Conservation (phyloP, 2,797 vertebrate genomes). For the Chiloscyllium punctatum region DNA sequence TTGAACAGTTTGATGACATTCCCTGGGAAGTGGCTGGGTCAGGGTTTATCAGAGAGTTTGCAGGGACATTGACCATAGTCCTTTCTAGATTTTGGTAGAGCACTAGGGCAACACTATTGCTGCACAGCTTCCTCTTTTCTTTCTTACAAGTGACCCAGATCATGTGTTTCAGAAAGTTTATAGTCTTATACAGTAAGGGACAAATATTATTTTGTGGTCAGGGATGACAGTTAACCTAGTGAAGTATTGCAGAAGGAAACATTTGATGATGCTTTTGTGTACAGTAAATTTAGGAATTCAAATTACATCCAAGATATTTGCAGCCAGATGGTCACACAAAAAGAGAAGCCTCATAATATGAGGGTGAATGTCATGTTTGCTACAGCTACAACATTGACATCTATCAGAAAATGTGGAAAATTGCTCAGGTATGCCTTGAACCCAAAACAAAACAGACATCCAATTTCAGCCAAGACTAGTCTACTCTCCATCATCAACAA, state of each 20-base stretch:
- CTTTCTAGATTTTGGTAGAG: neutral
- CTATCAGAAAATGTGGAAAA: too few relatives aligned
- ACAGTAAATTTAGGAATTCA: neutral
- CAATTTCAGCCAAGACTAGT: too few relatives aligned
- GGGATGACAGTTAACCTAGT: too few relatives aligned
- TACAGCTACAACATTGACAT: too few relatives aligned
- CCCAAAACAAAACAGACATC: too few relatives aligned
- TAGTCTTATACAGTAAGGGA: neutral
- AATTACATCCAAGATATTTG: neutral
- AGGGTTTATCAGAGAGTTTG: neutral
- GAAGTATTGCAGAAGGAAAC: neutral
- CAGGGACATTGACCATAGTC: neutral
- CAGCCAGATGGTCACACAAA: neutral
- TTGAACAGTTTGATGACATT: neutral
- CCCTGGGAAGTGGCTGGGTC: neutral
- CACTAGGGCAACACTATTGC: neutral
- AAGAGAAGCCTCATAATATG: neutral
- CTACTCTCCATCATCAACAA: too few relatives aligned
- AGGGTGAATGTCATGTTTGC: neutral
- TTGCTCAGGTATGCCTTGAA: too few relatives aligned
- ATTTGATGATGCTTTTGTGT: neutral
- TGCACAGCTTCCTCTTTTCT: neutral
- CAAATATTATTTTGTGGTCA: neutral
- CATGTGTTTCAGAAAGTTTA: neutral
- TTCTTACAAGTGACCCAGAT: neutral